phyloP scores from a whole-genome alignment of 1,140 invertebrate genomes.

The Zelostemma sp. region DNA sequence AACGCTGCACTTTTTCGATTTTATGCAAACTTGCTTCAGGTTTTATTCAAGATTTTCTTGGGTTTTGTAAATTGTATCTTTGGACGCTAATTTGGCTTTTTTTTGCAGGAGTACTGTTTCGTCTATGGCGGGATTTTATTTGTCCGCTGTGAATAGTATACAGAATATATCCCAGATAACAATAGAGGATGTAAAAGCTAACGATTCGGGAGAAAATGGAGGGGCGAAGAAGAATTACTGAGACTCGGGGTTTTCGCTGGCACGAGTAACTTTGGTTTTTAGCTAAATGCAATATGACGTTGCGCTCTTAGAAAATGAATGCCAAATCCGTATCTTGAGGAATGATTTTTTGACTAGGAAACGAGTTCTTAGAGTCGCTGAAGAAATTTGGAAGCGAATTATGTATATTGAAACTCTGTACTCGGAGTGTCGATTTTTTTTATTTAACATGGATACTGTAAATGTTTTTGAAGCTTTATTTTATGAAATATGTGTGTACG shows the following conservation, averaged over 20 bases:
- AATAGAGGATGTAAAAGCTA: neutral
- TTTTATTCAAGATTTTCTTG: constrained; percentile 1
- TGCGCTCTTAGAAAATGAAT: too few species aligned
- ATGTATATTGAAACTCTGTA: too few species aligned
- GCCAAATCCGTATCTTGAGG: neutral
- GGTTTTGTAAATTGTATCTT: too few species aligned
- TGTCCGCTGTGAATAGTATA: neutral
- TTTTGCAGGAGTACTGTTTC: neutral
- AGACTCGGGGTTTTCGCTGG: neutral
- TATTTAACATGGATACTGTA: too few species aligned
- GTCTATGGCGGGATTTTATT: neutral
- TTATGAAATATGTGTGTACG: too few species aligned
- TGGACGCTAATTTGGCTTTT: too few species aligned
- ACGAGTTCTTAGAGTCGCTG: too few species aligned
- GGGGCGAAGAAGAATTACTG: neutral
- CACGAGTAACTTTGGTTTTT: neutral
- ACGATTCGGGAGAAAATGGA: neutral
- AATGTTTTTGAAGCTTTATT: too few species aligned
- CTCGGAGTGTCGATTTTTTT: too few species aligned
- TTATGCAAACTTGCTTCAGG: constrained; percentile 40
- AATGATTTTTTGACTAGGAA: neutral
- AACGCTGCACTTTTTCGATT: constrained; percentile 57
- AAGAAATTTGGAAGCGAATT: too few species aligned
- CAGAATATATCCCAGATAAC: neutral
- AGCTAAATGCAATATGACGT: neutral